Evolutionary conservation across 2,888 invertebrate species (phyloP).

Genomic region (Galeruca laticollis): DNA sequence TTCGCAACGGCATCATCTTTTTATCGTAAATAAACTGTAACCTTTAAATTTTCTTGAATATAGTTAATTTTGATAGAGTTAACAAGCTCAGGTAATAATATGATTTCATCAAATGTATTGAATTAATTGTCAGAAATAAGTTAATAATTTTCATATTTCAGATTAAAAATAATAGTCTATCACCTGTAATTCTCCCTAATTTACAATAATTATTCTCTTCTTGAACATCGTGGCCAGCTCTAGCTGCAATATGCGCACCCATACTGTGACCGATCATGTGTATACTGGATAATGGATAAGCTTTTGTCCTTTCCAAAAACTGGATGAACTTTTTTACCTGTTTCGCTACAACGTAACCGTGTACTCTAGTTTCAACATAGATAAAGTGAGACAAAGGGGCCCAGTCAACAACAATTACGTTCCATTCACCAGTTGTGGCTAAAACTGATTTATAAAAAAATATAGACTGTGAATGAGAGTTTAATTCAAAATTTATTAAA

Average conservation of each 20-base stretch:
- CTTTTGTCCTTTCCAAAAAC: slow-evolving; percentile 49
- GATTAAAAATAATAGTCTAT: neutral
- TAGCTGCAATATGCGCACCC: slow-evolving; percentile 69
- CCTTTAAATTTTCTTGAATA: no score
- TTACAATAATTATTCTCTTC: slow-evolving; percentile 52
- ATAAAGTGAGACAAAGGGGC: slow-evolving; percentile 66
- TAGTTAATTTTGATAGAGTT: no score
- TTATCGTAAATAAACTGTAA: no score
- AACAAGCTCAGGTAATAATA: no score
- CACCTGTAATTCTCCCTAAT: slow-evolving; percentile 66
- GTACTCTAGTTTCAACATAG: slow-evolving; percentile 67
- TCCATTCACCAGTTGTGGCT: slow-evolving; percentile 58
- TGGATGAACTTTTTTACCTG: slow-evolving; percentile 62
- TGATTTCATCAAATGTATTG: neutral
- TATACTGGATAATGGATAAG: slow-evolving; percentile 54
- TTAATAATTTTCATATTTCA: neutral
- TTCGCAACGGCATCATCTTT: no score
- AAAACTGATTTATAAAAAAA: slow-evolving; percentile 52
- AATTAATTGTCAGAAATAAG: no score
- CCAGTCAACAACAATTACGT: slow-evolving; percentile 72
- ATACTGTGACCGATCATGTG: slow-evolving; percentile 70
- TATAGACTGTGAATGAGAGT: neutral
- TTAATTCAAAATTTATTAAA: neutral
- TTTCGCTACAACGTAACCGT: slow-evolving; percentile 66
- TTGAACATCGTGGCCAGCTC: slow-evolving; percentile 62